Evolutionary conservation across 2,888 invertebrate genomes (phyloP), one percentile per base, ranked within the genome.

Genomic region (Ditylenchus weischeri): DNA sequence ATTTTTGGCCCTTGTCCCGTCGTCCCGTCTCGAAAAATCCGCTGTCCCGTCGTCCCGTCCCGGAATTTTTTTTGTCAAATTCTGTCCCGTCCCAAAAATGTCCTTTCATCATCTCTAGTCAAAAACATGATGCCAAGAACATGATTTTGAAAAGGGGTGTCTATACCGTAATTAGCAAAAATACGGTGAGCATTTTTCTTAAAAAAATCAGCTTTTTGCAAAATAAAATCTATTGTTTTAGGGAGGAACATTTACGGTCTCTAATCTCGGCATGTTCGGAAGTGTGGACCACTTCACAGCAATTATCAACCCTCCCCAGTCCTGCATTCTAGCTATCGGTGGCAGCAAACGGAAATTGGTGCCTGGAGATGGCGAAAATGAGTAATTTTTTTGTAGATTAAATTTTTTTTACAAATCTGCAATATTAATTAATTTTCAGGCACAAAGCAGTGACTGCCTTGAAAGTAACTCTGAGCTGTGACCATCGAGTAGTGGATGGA

Each of bases 401-500:
- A 29, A 21, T 19, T 68, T 66, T n/a, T 19, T 13, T n/a, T n/a
- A n/a, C n/a, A n/a, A n/a, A n/a, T n/a, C n/a, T n/a, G 4, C 67
- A 69, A 67, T 19, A 15, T 66, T 50, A 11, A 36, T 18, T 19
- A 68, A 43, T 6, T 18, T 66, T 49, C 69, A 79, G 78, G 23
- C 77, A 74, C 72, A 73, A 74, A 35, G 71, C 72, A 47, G 88
- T 89, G 1, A 89, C 90, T 76, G 88, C 90, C 83, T 88, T 96
- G 86, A 88, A 89, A 54, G 93, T 94, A 69, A 96, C 96, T 21
- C 87, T 96, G 71, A 94, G 95, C 76, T 92, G 92, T 80, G 98
- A 98, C 86, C 98, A 98, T 85, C 88, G 98, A 79, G 92, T 93
- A 35, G 91, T 98, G 10, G 96, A 98, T 85, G 98, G 98, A 61